Conservation (phyloP, 2,113 vertebrate genomes). For the Albula goreensis region DNA sequence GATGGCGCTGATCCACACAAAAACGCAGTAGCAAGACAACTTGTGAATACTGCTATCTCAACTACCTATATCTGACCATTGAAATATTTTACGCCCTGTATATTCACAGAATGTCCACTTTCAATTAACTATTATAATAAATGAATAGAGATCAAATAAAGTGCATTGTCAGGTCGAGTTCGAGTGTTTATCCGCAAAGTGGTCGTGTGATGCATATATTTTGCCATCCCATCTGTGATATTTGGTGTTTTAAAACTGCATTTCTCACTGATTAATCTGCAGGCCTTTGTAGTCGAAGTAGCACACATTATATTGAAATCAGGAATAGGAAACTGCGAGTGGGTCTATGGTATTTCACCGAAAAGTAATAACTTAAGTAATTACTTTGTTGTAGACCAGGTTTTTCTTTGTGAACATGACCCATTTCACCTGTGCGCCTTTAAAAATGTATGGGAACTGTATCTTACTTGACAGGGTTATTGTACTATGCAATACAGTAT, state of each 20-base stretch:
- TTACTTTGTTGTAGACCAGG: not conserved
- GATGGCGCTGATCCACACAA: conserved; percentile 35
- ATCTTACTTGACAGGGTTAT: conserved; percentile 14
- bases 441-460: not conserved
- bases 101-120: not conserved
- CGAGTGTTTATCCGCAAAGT: not conserved
- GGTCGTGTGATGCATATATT: not conserved
- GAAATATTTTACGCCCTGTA: not conserved
- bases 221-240: not conserved
- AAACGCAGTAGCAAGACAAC: not conserved
- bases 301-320: not conserved
- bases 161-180: not conserved
- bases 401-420: not conserved
- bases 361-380: not conserved
- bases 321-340: not conserved
- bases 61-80: not conserved
- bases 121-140: not conserved
- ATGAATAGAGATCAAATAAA: not conserved
- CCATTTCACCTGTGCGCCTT: not conserved
- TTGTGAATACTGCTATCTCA: not conserved
- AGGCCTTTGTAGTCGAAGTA: not conserved
- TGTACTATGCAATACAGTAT: not conserved
- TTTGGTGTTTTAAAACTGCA: not conserved
- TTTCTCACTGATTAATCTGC: not conserved
- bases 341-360: not conserved